phyloP scores from a whole-genome alignment of 2,888 invertebrate species.

The Mamestra brassicae region DNA sequence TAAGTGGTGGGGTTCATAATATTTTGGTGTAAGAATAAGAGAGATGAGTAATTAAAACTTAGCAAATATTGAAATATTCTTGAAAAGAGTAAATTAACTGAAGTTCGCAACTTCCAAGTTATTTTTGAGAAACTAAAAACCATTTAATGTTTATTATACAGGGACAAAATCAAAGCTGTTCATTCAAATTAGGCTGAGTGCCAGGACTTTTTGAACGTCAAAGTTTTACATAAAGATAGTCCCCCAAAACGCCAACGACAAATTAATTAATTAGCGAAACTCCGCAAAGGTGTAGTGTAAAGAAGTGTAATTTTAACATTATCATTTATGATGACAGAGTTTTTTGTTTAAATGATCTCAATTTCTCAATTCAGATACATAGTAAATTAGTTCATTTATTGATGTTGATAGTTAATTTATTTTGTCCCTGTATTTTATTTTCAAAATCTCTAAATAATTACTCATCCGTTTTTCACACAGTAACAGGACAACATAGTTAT shows the following conservation, averaged over 20 bases:
- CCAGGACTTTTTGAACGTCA: too few species aligned
- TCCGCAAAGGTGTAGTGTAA: neutral
- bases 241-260: neutral
- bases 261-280: neutral
- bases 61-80: neutral
- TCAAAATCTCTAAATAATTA: neutral
- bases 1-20: conserved; percentile 17
- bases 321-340: too few species aligned
- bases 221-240: too few species aligned
- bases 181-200: too few species aligned
- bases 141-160: neutral
- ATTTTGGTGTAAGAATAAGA: neutral
- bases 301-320: too few species aligned
- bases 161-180: too few species aligned
- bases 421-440: neutral
- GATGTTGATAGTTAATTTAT: neutral
- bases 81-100: neutral
- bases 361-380: too few species aligned
- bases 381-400: too few species aligned
- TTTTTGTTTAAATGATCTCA: too few species aligned
- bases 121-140: conserved; percentile 11
- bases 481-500: conserved; percentile 43
- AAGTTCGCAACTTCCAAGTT: neutral
- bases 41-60: neutral
- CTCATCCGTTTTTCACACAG: conserved; percentile 17